Base-by-base conservation (phyloP, 2,888 invertebrate genomes). In the Cistogaster globosa region DNA sequence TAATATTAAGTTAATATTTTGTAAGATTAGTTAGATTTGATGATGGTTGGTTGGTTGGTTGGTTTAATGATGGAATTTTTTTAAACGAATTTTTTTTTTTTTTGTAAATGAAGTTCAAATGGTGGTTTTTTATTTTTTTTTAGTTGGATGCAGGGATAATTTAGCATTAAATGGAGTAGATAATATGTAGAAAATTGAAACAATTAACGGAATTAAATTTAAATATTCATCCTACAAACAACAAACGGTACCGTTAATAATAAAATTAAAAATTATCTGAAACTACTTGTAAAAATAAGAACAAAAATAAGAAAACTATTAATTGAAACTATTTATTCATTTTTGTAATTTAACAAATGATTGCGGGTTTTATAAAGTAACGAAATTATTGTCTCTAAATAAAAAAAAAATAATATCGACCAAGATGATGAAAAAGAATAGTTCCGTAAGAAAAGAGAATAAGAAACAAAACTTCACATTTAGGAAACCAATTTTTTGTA, bases 11-110 rank as follows among this genome's bases (percentile, higher is more conserved):
- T 42, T 42, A 12, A n/a, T 58, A 60, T 45, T 62, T 53, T 68
- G 53, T 57, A 36, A 81, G 53, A 81, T 81, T 69, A 69, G 32
- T 72, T 62, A 77, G 77, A 38, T 76, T 78, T 62, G 53, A 75
- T 75, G 45, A 60, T 84, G 84, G 79, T 84, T 75, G 68, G 55
- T 42, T 32, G 32, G 32, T 42, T 42, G 42, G 18, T 69, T 22
- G 57, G 38, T 84, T 68, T 67, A 77, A 82, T 85, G 81, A 78
- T 85, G 85, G 63, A 63, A 81, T 80, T 85, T 69, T 20, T 62
- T 78, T 60, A 69, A 82, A 48, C 81, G 74, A 69, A 74, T 71
- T 76, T 75, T 68, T 69, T 60, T 4, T 32, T 32, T 32, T 32
- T 32, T 58, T 78, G 65, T 68, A 48, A 26, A 80, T 80, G 80